A percentile compares a stretch with the other conserved stretches of the same genome.
Evolutionary conservation across 2,888 invertebrate genomes (phyloP).

Genomic region (Pristionchus fissidentatus): DNA sequence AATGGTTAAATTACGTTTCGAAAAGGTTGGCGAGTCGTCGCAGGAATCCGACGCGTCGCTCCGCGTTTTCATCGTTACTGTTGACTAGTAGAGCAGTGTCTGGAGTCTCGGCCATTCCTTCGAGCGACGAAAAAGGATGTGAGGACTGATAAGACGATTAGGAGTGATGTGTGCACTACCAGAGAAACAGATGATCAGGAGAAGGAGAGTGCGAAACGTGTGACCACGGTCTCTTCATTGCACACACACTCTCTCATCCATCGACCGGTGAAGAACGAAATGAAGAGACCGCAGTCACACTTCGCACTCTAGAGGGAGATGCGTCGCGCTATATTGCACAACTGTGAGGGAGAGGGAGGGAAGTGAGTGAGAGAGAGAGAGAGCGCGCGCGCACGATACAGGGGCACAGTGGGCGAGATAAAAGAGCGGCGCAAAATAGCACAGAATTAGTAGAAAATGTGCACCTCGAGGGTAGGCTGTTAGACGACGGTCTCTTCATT

Average conservation of each 20-base stretch:
- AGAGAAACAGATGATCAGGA: not conserved
- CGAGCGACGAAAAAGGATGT: too few species aligned
- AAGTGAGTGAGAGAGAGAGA: not conserved
- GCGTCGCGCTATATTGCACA: constrained; percentile 27
- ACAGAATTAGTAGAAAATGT: too few species aligned
- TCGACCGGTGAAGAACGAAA: too few species aligned
- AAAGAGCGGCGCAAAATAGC: not conserved
- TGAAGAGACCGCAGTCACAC: not conserved
- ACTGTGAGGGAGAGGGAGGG: not conserved
- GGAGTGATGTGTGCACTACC: not conserved
- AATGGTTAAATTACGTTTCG: too few species aligned
- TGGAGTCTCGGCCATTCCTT: too few species aligned
- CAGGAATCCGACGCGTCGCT: too few species aligned
- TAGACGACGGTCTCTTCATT: too few species aligned
- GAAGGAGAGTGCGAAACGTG: not conserved
- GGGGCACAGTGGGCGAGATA: not conserved
- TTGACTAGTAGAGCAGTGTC: too few species aligned
- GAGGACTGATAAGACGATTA: not conserved
- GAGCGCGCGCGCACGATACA: not conserved
- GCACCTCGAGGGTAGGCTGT: too few species aligned
- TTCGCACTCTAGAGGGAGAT: not conserved
- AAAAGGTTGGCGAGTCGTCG: not conserved
- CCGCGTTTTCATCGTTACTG: too few species aligned
- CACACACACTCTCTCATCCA: too few species aligned
- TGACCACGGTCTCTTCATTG: not conserved